Evolutionary conservation across 2,113 vertebrate species (phyloP).

Genomic region (Heloderma charlesbogerti): DNA sequence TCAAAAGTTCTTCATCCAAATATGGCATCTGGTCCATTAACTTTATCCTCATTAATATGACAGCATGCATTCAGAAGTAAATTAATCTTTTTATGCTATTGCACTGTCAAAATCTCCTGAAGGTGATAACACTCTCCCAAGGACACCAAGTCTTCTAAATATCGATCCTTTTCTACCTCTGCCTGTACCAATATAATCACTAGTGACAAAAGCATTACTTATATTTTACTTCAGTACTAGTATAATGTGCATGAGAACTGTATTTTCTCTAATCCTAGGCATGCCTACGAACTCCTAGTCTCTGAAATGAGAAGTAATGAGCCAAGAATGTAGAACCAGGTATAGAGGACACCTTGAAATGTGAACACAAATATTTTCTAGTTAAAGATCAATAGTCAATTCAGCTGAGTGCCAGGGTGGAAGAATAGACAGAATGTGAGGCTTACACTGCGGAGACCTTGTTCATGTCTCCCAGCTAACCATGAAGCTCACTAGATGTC

Average conservation of each 20-base stretch:
- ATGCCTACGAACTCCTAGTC: neutral
- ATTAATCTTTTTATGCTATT: neutral
- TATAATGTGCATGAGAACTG: neutral
- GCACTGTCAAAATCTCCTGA: neutral
- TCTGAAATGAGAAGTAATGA: slow-evolving; percentile 3
- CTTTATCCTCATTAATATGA: slow-evolving; percentile 10
- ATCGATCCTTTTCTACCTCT: slow-evolving; percentile 9
- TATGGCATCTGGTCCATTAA: neutral
- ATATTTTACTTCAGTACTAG: slow-evolving; percentile 4
- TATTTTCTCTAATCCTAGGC: neutral
- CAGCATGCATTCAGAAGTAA: slow-evolving; percentile 4
- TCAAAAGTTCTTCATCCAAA: neutral
- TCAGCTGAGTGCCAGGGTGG: neutral
- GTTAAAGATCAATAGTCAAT: neutral
- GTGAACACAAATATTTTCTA: neutral
- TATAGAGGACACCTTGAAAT: neutral
- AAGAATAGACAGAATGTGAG: neutral
- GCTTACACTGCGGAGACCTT: no score
- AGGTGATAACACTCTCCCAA: neutral
- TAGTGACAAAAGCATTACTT: slow-evolving; percentile 33
- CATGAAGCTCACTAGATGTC: neutral
- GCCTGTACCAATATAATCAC: slow-evolving; percentile 24
- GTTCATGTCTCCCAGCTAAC: neutral
- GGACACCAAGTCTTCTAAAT: neutral
- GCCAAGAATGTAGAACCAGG: neutral